Evolutionary conservation across 2,113 vertebrate genomes (phyloP), one percentile per base, ranked within the genome.

Genomic region (Nymphicus hollandicus): DNA sequence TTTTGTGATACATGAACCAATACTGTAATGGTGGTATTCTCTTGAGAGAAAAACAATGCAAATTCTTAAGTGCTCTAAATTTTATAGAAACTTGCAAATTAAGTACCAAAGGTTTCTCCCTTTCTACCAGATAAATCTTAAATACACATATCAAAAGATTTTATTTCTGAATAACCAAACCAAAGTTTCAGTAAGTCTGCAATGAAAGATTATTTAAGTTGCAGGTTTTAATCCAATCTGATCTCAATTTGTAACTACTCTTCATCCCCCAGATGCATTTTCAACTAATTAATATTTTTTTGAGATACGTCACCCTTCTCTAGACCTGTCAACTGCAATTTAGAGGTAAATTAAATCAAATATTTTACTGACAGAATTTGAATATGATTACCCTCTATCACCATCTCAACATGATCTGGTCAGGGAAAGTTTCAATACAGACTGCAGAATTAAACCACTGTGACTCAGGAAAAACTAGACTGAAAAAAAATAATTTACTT

Each of bases 261-360:
- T 74, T 64, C 50, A 78, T 46, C 92, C 55, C 52, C 35, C 17
- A 17, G 16, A 15, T 78, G 17, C 17, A 81, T 82, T 72, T 82
- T 53, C 16, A 39, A 68, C 50, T 78, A 69, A 78, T 43, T 37
- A 91, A 90, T 12, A 17, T 47, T 92, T 92, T 63, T 69, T 27
- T 17, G 2, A 93, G 41, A 50, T 87, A 53, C 17, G 24, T 61
- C 64, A 90, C n/a, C 20, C 11, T 74, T 39, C 27, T 78, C 33
- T 39, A 84, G 55, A 86, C 69, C 37, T 64, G 64, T 72, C 68
- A 82, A 49, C 22, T 65, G 29, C 37, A 92, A 92, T 81, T 92
- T 74, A 69, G 88, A 90, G 18, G 60, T 17, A 80, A 91, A 68
- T 94, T 84, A 86, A 83, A 91, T 91, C 43, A 96, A 95, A 60